Conservation (phyloP, 2,888 invertebrate species). For the Periphyllus acericola region DNA sequence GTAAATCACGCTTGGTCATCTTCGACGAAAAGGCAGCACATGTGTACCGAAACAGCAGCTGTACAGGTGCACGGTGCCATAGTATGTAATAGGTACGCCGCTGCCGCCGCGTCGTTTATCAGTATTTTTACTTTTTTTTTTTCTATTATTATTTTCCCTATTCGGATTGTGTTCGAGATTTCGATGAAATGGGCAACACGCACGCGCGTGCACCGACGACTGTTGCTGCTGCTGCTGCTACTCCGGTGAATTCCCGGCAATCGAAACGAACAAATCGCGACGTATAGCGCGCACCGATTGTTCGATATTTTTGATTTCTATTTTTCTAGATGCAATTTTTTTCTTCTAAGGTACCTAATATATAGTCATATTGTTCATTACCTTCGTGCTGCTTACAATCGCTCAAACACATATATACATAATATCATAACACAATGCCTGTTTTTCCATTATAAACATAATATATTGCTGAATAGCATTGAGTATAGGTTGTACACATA, state of each 20-base stretch:
- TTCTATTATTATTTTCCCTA: background rate
- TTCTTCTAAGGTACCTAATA: background rate
- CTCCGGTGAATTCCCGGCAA: background rate
- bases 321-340: background rate
- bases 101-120: too few species aligned
- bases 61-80: too few species aligned
- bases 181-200: background rate
- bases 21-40: background rate
- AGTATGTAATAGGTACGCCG: background rate
- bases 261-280: background rate
- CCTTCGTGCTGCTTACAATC: background rate
- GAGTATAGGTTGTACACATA: background rate
- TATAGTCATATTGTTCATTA: background rate
- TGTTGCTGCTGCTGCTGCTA: background rate
- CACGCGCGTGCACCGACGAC: background rate
- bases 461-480: background rate
- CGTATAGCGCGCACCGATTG: background rate
- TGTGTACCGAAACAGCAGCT: background rate
- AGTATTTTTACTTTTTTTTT: too few species aligned
- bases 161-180: background rate
- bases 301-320: background rate
- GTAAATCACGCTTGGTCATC: background rate
- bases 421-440: background rate
- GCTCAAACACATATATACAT: background rate
- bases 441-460: background rate